Conservation (phyloP, 1,140 invertebrate species). For the Sesamia nonagrioides region DNA sequence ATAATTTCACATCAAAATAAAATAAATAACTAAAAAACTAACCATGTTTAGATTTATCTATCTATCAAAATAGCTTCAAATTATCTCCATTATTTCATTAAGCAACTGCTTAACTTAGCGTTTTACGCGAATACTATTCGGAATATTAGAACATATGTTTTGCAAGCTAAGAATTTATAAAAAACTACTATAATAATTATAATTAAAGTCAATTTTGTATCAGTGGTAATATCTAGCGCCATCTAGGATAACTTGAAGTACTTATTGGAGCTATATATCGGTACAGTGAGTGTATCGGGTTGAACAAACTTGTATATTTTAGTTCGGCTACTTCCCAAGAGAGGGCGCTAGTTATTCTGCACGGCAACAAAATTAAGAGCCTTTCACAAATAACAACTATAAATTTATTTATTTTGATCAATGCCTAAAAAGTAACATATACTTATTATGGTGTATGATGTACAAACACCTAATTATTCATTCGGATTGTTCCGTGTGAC, state of each 20-base stretch:
- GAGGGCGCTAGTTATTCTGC: background rate
- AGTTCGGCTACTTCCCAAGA: conserved; percentile 1
- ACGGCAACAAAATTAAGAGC: background rate
- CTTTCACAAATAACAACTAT: background rate
- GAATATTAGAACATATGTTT: too few relatives aligned
- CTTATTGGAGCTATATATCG: background rate
- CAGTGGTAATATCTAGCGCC: background rate
- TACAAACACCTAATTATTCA: too few relatives aligned
- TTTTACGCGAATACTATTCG: too few relatives aligned
- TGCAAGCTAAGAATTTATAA: too few relatives aligned
- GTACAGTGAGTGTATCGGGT: background rate
- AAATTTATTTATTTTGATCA: too few relatives aligned
- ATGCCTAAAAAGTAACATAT: background rate
- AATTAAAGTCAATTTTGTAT: background rate
- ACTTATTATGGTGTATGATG: background rate
- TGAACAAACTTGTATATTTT: background rate
- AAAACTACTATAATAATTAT: too few relatives aligned
- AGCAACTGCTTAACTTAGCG: too few relatives aligned
- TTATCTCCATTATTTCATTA: too few relatives aligned
- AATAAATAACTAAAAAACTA: too few relatives aligned
- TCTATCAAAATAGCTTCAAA: too few relatives aligned
- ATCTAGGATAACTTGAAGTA: background rate
- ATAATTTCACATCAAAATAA: too few relatives aligned
- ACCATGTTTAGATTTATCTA: too few relatives aligned
- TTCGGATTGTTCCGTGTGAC: background rate